These are phyloP conservation scores for Macquaria ambigua DNA, from an alignment of 2,113 vertebrate species.

Conservation along the genomic window DNA sequence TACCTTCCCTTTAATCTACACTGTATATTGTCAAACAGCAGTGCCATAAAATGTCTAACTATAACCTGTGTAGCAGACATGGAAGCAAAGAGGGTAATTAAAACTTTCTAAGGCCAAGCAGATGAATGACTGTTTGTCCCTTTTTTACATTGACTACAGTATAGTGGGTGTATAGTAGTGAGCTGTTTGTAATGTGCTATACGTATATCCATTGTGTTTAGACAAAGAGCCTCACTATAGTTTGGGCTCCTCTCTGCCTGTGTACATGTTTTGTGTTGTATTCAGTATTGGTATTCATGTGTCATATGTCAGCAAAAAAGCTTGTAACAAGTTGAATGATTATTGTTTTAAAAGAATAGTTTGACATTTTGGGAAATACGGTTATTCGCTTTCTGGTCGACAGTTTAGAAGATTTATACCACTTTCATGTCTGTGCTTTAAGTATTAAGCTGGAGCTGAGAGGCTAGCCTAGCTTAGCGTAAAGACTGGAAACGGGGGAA, in stretches of 20 bases:
- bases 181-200: not conserved
- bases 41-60: slow-evolving; percentile 26
- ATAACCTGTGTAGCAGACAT: slow-evolving; percentile 7
- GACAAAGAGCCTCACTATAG: not conserved
- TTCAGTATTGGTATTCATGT: not conserved
- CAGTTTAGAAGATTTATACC: not conserved
- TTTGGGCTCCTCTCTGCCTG: not conserved
- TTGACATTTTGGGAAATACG: not conserved
- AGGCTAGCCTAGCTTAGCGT: not conserved
- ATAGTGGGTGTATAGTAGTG: not conserved
- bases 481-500: not conserved
- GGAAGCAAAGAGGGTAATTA: slow-evolving; percentile 39
- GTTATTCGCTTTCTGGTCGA: not conserved
- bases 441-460: not conserved
- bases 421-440: not conserved
- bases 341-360: not conserved
- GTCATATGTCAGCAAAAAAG: too few species aligned
- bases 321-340: too few species aligned
- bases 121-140: not conserved
- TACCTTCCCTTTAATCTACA: slow-evolving; percentile 4
- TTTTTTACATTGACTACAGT: not conserved
- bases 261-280: not conserved
- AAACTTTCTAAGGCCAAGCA: slow-evolving; percentile 1
- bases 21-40: slow-evolving; percentile 7
- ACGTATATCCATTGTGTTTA: not conserved